phyloP scores from a whole-genome alignment of 2,113 vertebrate species.

The Numida meleagris region DNA sequence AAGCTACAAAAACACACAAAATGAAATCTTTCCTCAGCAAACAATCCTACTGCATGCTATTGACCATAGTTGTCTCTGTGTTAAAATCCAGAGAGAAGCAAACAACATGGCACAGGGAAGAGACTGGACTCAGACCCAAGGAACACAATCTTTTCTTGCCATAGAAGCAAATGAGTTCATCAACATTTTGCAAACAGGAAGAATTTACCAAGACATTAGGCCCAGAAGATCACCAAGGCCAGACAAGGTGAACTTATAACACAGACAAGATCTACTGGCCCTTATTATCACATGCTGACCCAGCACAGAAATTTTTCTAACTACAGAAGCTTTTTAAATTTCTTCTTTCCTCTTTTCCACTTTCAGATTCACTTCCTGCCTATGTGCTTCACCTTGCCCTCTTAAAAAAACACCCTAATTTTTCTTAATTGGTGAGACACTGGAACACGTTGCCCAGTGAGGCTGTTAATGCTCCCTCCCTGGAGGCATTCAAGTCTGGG shows the following conservation, averaged over 20 bases:
- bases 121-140: neutral
- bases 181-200: neutral
- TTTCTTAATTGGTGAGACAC: too few relatives aligned
- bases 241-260: neutral
- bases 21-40: neutral
- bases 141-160: neutral
- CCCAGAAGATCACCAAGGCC: neutral
- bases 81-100: neutral
- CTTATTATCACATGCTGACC: accelerated
- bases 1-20: neutral
- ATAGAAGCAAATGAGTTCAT: neutral
- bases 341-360: neutral
- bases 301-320: neutral
- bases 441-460: too few relatives aligned
- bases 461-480: too few relatives aligned
- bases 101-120: neutral
- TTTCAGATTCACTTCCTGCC: neutral
- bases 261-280: neutral
- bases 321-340: neutral
- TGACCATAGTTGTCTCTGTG: neutral
- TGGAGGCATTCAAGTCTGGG: too few relatives aligned
- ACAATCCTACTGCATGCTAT: neutral
- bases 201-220: neutral
- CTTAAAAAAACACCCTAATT: neutral
- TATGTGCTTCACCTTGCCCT: neutral